Conservation (phyloP, 2,113 vertebrate genomes). For the Dolichallabes microphthalmus region DNA sequence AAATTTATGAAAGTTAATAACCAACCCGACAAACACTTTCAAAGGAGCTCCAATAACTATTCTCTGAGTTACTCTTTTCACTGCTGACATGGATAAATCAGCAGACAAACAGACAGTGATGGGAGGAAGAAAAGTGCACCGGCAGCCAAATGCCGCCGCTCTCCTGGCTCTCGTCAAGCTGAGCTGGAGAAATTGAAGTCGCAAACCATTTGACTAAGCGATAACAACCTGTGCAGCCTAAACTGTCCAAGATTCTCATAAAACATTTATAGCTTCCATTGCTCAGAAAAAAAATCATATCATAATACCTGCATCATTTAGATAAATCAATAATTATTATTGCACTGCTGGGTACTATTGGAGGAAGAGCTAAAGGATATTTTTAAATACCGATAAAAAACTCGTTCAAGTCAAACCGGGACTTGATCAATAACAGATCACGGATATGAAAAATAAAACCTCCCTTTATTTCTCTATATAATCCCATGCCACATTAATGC, state of each 20-base stretch:
- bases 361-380: no score
- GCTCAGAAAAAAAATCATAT: background rate
- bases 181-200: conserved; percentile 37
- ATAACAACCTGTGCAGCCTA: conserved; percentile 15
- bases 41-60: conserved; percentile 36
- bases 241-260: background rate
- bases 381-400: no score
- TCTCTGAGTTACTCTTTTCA: conserved; percentile 42
- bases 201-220: background rate
- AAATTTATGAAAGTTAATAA: background rate
- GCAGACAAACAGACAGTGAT: conserved; percentile 55
- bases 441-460: no score
- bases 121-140: conserved; percentile 54
- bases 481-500: no score
- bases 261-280: background rate
- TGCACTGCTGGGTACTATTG: background rate
- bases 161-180: conserved; percentile 20
- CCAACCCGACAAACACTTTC: background rate
- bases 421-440: no score
- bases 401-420: no score
- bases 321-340: background rate
- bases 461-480: no score
- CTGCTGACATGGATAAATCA: conserved; percentile 51
- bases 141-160: conserved; percentile 51
- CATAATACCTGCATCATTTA: background rate